Base-by-base conservation (phyloP, 2,888 invertebrate species). In the Metopia argyrocephala region DNA sequence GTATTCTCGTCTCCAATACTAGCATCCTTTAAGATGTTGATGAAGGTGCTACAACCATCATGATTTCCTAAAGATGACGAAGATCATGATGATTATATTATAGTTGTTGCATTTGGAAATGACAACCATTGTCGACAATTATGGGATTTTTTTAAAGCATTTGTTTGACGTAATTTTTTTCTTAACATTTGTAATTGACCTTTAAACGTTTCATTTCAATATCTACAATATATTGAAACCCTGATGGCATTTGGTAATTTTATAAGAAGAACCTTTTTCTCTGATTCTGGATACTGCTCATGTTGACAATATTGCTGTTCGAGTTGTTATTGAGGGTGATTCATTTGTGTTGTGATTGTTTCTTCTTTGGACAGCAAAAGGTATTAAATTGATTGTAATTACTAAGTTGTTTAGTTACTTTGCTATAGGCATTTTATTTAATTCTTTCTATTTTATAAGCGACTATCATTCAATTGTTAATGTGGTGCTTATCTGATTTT, bases 61-160 rank as follows among this genome's bases (percentile, higher is more conserved):
- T n/a, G n/a, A n/a, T n/a, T n/a, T n/a, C n/a, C n/a, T n/a, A n/a
- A n/a, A n/a, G n/a, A n/a, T n/a, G n/a, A n/a, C n/a, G n/a, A n/a
- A n/a, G n/a, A n/a, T n/a, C n/a, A n/a, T n/a, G n/a, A n/a, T 9
- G 48, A 31, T 65, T 18, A 15, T 5, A 9, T 4, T 69, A 15
- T 18, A 46, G n/a, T 27, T 74, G 45, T 59, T 66, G 56, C 23
- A 25, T 71, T 62, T 69, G 68, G n/a, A n/a, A n/a, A n/a, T 57
- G 57, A 48, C 54, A 25, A 15, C 38, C 15, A 38, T 12, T 38
- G 38, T 86, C 86, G 54, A 88, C 87, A n/a, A 87, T 84, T 31
- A 89, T 83, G 21, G 89, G 89, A 82, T 89, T 86, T 66, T 87
- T 85, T 15, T 84, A 73, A 4, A 89, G 70, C 85, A 87, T 87